Evolutionary conservation across 2,113 vertebrate genomes (phyloP), one percentile per base, ranked within the genome.

Genomic region (Erythrolamprus reginae): DNA sequence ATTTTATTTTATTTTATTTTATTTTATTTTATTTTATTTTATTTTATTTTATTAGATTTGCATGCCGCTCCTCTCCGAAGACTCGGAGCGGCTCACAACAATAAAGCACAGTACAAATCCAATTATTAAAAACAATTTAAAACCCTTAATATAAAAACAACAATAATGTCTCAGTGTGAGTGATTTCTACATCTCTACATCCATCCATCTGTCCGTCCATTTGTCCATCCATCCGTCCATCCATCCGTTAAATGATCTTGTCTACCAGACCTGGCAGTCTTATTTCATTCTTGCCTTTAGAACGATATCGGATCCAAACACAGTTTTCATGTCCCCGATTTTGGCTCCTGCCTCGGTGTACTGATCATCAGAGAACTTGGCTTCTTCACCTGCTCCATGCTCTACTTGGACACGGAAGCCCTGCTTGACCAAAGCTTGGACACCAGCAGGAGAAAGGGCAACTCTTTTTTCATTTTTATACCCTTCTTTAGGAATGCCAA

Each of bases 321-420:
- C 91, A 33, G 92, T 96, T 52, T 96, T 95, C 55, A 97, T 93
- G 83, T 96, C 95, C 10, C 95, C 96, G 84, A 97, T 97, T 77
- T 90, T 92, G 88, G 96, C 95, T 85, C 95, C 95, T 1, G 96
- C 94, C 50, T 96, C 92, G 91, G 56, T 92, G 91, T 97, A 97
- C 45, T 96, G 96, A 55, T 96, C 95, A 91, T 98, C 97, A 0
- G 95, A 97, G 93, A 98, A 96, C 93, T 98, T 96, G 1, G 96
- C 95, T 48, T 96, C 95, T 15, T 97, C 95, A 19, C 96, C 97
- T 21, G 96, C 96, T 9, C 98, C 96, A 1, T 93, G 92, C 94
- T 98, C 95, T 91, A 97, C 96, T 94, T 97, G 93, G 52, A 97
- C 94, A 26, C 87, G 92, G 92, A 98, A 97, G 61, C 96, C 96